Percentiles rank a stretch among this genome's conserved stretches.
Evolutionary conservation across 2,888 invertebrate genomes (phyloP).

Genomic region (Andrena bicolor): DNA sequence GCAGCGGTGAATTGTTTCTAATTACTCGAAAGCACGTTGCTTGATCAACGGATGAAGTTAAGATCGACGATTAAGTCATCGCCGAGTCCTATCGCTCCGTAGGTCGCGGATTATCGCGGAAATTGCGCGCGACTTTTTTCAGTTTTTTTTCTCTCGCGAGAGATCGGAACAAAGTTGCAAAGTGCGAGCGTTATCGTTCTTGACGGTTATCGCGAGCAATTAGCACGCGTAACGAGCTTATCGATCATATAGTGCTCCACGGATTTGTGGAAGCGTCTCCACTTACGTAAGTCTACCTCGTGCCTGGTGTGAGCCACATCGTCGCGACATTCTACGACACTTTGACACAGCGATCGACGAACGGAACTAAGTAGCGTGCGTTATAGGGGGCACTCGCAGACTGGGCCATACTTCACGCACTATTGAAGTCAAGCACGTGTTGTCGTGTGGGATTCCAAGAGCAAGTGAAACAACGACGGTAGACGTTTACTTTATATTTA

Average conservation of each 20-base stretch:
- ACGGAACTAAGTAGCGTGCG: too few species aligned
- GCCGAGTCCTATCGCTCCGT: neutral
- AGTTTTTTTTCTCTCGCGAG: neutral
- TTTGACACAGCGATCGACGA: neutral
- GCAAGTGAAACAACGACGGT: neutral
- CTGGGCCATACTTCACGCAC: neutral
- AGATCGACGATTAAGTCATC: conserved; percentile 19
- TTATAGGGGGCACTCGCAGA: neutral
- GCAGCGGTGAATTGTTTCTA: conserved; percentile 11
- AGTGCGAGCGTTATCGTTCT: conserved; percentile 23
- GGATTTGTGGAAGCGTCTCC: conserved; percentile 38
- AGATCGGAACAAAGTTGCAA: conserved; percentile 27
- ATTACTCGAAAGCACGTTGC: neutral
- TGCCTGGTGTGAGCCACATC: neutral
- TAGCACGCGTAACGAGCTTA: conserved; percentile 29
- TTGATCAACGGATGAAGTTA: neutral
- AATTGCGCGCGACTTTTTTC: neutral
- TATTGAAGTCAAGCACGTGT: neutral
- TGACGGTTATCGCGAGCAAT: conserved; percentile 24
- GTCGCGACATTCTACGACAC: neutral
- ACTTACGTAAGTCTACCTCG: conserved; percentile 37
- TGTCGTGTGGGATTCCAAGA: too few species aligned
- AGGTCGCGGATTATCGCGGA: conserved; percentile 15
- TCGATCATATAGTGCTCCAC: conserved; percentile 2
- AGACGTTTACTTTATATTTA: neutral